Percentiles rank a stretch among this genome's conserved stretches.
These are phyloP conservation scores for Eidolon dupreanum DNA, from an alignment of 2,797 vertebrate species.

Conservation along the genomic window DNA sequence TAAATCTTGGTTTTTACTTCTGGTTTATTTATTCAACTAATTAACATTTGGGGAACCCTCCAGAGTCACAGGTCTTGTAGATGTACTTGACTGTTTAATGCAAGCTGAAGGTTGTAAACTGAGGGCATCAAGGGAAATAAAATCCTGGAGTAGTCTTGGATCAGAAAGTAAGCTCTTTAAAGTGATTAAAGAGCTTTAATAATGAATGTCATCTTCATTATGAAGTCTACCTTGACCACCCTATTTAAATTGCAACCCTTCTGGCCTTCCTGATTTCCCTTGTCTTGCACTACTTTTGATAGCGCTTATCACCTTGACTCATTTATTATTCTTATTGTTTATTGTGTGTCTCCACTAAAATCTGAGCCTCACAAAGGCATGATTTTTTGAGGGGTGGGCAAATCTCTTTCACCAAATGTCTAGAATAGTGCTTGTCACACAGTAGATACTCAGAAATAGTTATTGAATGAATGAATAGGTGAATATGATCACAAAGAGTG, in stretches of 20 bases:
- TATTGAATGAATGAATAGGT: not conserved
- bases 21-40: conserved; percentile 25
- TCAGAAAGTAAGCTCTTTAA: not conserved
- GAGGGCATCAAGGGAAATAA: not conserved
- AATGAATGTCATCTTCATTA: not conserved
- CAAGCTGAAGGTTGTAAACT: not conserved
- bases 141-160: not conserved
- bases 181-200: not conserved
- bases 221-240: not conserved
- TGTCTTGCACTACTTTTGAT: not conserved
- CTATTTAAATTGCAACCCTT: not conserved
- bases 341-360: not conserved
- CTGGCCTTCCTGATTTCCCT: not conserved
- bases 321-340: not conserved
- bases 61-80: not conserved
- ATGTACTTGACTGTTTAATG: not conserved
- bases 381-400: not conserved
- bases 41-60: not conserved
- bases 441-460: not conserved
- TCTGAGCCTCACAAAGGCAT: not conserved
- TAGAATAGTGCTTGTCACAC: not conserved
- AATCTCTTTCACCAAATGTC: not conserved
- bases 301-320: not conserved
- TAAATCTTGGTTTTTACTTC: conserved; percentile 10
- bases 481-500: not conserved